phyloP scores from a whole-genome alignment of 2,113 vertebrate species.

The Pyxicephalus adspersus region DNA sequence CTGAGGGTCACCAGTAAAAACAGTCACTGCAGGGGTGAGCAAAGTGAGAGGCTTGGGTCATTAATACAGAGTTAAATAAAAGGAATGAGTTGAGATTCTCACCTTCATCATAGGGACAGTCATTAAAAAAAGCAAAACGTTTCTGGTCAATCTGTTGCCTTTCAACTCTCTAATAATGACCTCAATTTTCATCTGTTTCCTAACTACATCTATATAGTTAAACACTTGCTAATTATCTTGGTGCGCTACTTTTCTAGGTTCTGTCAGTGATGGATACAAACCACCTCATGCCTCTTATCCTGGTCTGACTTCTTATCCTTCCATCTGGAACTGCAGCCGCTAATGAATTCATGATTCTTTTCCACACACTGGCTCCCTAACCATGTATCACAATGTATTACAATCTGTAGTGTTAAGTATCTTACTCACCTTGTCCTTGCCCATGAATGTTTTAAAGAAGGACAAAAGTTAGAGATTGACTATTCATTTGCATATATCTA shows the following conservation, averaged over 20 bases:
- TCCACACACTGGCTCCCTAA: background rate
- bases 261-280: conserved; percentile 1
- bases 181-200: background rate
- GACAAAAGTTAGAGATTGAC: background rate
- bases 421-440: background rate
- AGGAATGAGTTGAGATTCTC: too few relatives aligned
- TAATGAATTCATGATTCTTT: conserved; percentile 24
- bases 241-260: background rate
- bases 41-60: too few relatives aligned
- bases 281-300: conserved; percentile 21
- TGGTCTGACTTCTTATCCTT: conserved; percentile 9
- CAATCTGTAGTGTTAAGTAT: background rate
- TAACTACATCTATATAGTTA: background rate
- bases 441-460: background rate
- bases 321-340: conserved; percentile 23
- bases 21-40: too few relatives aligned
- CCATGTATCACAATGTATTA: background rate
- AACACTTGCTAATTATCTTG: conserved; percentile 9
- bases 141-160: background rate
- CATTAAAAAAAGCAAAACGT: too few relatives aligned
- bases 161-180: background rate
- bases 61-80: too few relatives aligned
- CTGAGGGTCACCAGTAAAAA: too few relatives aligned
- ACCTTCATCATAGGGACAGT: too few relatives aligned
- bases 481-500: too few relatives aligned